phyloP scores from a whole-genome alignment of 2,888 invertebrate species.

The Apamea monoglypha region DNA sequence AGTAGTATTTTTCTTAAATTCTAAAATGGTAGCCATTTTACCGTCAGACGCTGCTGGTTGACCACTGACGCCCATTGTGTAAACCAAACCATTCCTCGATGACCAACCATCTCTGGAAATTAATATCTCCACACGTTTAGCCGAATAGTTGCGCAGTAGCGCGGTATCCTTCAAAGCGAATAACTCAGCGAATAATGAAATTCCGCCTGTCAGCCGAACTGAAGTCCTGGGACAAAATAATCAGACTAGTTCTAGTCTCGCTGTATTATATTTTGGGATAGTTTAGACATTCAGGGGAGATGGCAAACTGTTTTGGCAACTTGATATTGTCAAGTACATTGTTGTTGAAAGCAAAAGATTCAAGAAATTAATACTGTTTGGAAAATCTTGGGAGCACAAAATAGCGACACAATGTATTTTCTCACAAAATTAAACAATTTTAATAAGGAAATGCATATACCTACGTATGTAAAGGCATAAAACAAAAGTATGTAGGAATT shows the following conservation, averaged over 20 bases:
- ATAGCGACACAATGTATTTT: too few species aligned
- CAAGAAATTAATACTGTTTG: background rate
- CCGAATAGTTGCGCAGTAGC: slow-evolving; percentile 46
- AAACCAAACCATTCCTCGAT: background rate
- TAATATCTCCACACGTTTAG: slow-evolving; percentile 36
- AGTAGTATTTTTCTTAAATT: background rate
- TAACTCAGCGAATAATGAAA: slow-evolving; percentile 60
- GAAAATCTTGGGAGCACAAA: background rate
- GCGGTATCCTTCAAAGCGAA: slow-evolving; percentile 49
- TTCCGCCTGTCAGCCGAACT: slow-evolving; percentile 52
- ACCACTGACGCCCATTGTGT: background rate
- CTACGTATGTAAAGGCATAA: background rate
- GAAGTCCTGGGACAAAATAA: slow-evolving; percentile 38
- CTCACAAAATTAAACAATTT: background rate
- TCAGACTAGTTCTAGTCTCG: slow-evolving; percentile 20
- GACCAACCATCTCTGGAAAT: slow-evolving; percentile 15
- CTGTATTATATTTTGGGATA: slow-evolving; percentile 35
- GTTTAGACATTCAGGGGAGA: slow-evolving; percentile 3
- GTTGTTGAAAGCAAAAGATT: background rate
- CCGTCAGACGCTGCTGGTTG: background rate
- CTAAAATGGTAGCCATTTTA: background rate
- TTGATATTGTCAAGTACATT: background rate
- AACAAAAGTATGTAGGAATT: background rate
- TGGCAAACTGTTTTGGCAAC: background rate
- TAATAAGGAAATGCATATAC: background rate